These are phyloP conservation scores for Paramisgurnus dabryanus DNA, from an alignment of 2,113 vertebrate genomes.

Conservation along the genomic window DNA sequence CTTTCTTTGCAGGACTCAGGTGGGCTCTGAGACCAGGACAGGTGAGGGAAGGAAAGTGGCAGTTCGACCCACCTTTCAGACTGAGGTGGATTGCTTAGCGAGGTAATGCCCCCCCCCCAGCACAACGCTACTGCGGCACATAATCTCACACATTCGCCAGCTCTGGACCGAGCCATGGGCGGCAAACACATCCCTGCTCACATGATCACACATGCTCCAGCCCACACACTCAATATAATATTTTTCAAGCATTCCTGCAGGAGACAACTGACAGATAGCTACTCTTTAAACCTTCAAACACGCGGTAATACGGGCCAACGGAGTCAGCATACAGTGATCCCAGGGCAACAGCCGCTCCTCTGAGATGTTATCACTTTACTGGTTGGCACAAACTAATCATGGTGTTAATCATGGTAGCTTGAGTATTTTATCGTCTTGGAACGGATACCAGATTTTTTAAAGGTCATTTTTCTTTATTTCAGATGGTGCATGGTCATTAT, in stretches of 20 bases:
- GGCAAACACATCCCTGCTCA: constrained; percentile 65
- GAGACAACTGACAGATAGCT: background rate
- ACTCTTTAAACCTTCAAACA: background rate
- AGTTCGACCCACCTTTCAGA: constrained; percentile 10
- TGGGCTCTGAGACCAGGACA: constrained; percentile 39
- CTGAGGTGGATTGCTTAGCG: constrained; percentile 26
- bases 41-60: constrained; percentile 19
- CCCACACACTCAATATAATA: constrained; percentile 45
- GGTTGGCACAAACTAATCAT: background rate
- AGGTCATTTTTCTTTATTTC: background rate
- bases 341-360: background rate
- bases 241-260: background rate
- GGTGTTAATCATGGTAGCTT: background rate
- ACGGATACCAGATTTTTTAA: background rate
- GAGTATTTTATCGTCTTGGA: background rate
- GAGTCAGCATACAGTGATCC: background rate
- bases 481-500: background rate
- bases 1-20: constrained; percentile 34
- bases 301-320: background rate
- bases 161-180: constrained; percentile 67
- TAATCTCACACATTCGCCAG: constrained; percentile 67
- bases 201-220: constrained; percentile 33
- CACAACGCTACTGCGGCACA: constrained; percentile 68
- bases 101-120: constrained; percentile 49
- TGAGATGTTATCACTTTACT: constrained; percentile 1